Base-by-base conservation (phyloP, 2,113 vertebrate genomes). In the Emydura subglobosa region DNA sequence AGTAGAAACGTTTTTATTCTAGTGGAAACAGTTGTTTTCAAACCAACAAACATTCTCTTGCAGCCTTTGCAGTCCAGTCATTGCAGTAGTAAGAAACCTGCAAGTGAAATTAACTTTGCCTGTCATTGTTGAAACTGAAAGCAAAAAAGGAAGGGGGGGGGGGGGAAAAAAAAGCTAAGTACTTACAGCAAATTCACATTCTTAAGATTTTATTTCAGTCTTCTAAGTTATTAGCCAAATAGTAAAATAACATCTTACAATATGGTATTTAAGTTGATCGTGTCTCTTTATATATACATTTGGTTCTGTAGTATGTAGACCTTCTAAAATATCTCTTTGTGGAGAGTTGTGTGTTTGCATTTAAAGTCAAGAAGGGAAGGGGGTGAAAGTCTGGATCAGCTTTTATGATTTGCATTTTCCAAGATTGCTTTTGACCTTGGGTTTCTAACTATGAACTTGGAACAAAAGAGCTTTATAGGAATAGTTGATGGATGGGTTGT, bases 391-490 rank as follows among this genome's bases (percentile, higher is more conserved):
- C 92, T 89, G 87, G 19, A 57, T 88, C 96, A 88, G 87, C 55
- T 95, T 72, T 72, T 96, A 92, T 0, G 0, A 79, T 94, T 92
- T 96, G 89, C 81, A 29, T 95, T 96, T 97, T 96, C 93, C 93
- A 94, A 0, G 90, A 89, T 95, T 9, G 42, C 59, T 95, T 87
- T 95, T 97, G 95, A 96, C 87, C 87, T 74, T 89, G 91, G 87
- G 90, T 92, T 96, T 85, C 81, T 83, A 79, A 92, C 74, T 65
- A 81, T 89, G 89, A 94, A 89, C 91, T 89, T 92, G 90, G 92
- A 96, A 97, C 93, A 96, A 94, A 95, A 95, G 93, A 88, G 87
- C 96, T 95, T 94, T 95, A 89, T 65, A 87, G 87, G 79, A 92
- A 65, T 82, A 78, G 49, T 82, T 97, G 94, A 96, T 95, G 95